Base-by-base conservation (phyloP, 1,140 invertebrate species). In the Varroa destructor region DNA sequence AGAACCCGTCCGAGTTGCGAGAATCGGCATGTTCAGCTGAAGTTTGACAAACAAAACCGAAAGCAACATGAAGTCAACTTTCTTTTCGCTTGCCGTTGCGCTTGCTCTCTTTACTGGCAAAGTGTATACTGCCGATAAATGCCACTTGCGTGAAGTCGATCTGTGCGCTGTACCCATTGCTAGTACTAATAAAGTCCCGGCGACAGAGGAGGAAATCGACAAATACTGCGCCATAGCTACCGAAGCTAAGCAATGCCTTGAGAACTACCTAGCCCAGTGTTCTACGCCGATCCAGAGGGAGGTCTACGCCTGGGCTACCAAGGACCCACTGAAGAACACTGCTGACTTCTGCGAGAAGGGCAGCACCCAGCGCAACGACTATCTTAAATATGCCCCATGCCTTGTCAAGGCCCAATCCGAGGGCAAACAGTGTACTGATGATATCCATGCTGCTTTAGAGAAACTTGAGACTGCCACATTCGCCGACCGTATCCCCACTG, bases 251-350 rank as follows among this genome's bases (percentile, higher is more conserved):
- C 70, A 74, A 76, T 61, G 67, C 72, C 36, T 72, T 74, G 51
- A 74, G 64, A 73, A 72, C 37, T 77, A 75, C 73, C 73, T 76
- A 1, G 74, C 72, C 51, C 76, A 76, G 54, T 77, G 77, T 74
- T 75, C 73, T 56, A 77, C 77, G 4, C 76, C 76, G 25, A 58
- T 77, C 6, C 77, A 77, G 64, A 72, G 71, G 55, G 76, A 77
- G 73, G 43, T 77, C 55, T 74, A 76, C 25, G 72, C 75, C 37
- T 74, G 76, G n/a, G 72, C 74, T 8, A 58, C 72, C 46, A 75
- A 77, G 70, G 73, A 75, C 54, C 75, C 77, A 37, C 37, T 71
- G 14, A 67, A 73, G 8, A 76, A 74, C 10, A 73, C 75, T 5
- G 72, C 75, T 12, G 72, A 76, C 55, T 77, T 77, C 70, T 77